Percentiles rank a stretch among this genome's conserved stretches.
Evolutionary conservation across 2,888 invertebrate genomes (phyloP).

Genomic region (Cistogaster globosa): DNA sequence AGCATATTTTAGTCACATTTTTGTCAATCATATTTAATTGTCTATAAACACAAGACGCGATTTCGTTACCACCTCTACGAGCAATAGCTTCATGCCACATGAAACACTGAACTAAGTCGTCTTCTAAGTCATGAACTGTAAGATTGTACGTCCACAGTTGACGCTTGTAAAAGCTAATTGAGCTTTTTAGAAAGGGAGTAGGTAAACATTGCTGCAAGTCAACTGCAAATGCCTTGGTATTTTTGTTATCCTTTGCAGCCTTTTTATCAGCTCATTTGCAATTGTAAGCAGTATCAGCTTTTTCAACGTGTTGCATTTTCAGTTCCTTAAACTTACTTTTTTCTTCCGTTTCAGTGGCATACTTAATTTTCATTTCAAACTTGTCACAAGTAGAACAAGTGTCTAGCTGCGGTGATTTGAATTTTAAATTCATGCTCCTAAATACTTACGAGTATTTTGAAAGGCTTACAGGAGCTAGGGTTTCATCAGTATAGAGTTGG

Average conservation of each 20-base stretch:
- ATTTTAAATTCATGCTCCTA: conserved; percentile 63
- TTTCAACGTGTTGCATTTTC: conserved; percentile 45
- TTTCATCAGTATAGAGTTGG: conserved; percentile 30
- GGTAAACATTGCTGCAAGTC: conserved; percentile 59
- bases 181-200: conserved; percentile 46
- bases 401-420: conserved; percentile 46
- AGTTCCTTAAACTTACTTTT: conserved; percentile 38
- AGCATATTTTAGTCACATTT: conserved; percentile 32
- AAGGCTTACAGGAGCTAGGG: conserved; percentile 47
- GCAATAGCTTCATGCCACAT: conserved; percentile 64
- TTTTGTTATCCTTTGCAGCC: conserved; percentile 51
- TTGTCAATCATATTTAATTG: conserved; percentile 47
- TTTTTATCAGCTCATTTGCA: conserved; percentile 60
- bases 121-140: conserved; percentile 51
- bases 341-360: conserved; percentile 18
- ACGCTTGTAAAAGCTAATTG: conserved; percentile 48
- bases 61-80: conserved; percentile 54
- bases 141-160: conserved; percentile 54
- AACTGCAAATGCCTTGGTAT: conserved; percentile 58
- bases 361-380: conserved; percentile 54
- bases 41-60: conserved; percentile 39
- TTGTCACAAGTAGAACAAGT: background rate
- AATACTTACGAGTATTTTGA: conserved; percentile 62
- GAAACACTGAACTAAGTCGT: conserved; percentile 45
- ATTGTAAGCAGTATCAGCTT: conserved; percentile 57